phyloP scores from a whole-genome alignment of 2,797 vertebrate genomes.

The Melanotaenia boesemani region DNA sequence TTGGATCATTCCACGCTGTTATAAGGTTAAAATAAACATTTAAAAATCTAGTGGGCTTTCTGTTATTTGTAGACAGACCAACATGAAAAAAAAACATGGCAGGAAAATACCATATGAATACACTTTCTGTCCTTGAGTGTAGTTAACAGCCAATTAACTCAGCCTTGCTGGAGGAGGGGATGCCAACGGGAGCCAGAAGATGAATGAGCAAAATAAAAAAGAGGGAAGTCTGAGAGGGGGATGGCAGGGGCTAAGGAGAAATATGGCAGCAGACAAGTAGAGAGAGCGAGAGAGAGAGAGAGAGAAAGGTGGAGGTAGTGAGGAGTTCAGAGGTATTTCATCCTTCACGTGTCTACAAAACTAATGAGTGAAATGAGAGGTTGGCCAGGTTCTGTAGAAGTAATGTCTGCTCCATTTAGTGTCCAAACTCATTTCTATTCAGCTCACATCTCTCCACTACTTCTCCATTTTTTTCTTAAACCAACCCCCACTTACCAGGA shows the following conservation, averaged over 20 bases:
- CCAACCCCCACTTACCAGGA: constrained; percentile 6
- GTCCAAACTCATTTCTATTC: constrained; percentile 43
- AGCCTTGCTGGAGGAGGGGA: constrained; percentile 41
- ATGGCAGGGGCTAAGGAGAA: constrained; percentile 24
- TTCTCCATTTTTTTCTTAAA: constrained; percentile 4
- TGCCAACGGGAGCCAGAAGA: constrained; percentile 48
- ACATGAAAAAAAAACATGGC: not conserved
- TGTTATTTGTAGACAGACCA: constrained; percentile 10
- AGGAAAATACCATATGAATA: constrained; percentile 20
- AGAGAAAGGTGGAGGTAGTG: not conserved
- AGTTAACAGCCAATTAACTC: constrained; percentile 65
- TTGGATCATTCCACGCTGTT: constrained; percentile 8
- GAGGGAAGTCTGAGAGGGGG: constrained; percentile 30
- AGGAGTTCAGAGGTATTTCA: constrained; percentile 17
- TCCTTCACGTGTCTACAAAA: constrained; percentile 31
- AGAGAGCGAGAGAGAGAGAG: not conserved
- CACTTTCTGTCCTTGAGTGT: constrained; percentile 32
- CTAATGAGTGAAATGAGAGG: constrained; percentile 41
- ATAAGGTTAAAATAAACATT: constrained; percentile 16
- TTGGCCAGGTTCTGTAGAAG: constrained; percentile 24
- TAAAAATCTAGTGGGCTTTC: constrained; percentile 8
- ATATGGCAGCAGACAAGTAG: constrained; percentile 10
- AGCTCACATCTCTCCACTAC: constrained; percentile 2
- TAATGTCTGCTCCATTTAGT: constrained; percentile 37
- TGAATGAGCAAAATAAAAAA: constrained; percentile 50